phyloP scores from a whole-genome alignment of 2,797 vertebrate species.

The Coracias cyanogaster region DNA sequence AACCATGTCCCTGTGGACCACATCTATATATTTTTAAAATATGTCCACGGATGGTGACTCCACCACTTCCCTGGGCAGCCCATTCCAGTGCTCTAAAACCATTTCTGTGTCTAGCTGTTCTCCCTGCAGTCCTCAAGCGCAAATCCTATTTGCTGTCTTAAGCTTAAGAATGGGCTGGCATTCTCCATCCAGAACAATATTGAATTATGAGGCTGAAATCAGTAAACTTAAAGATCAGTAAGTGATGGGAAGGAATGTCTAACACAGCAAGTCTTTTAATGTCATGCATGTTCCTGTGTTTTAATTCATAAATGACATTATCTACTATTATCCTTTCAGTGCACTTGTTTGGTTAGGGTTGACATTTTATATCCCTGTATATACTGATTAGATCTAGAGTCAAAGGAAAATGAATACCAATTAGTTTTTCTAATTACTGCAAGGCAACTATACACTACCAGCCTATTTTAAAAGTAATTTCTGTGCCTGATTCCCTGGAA shows the following conservation, averaged over 20 bases:
- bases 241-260: neutral
- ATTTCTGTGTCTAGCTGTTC: neutral
- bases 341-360: conserved; percentile 18
- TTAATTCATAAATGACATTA: conserved; percentile 12
- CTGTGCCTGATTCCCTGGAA: neutral
- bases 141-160: neutral
- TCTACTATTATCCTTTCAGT: conserved; percentile 1
- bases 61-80: too few relatives aligned
- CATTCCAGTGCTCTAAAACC: too few relatives aligned
- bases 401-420: conserved; percentile 28
- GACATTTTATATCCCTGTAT: conserved; percentile 31
- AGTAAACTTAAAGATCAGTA: neutral
- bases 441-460: neutral
- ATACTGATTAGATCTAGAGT: conserved; percentile 34
- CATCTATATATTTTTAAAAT: too few relatives aligned
- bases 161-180: neutral
- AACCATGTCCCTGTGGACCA: too few relatives aligned
- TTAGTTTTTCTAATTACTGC: conserved; percentile 28
- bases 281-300: neutral
- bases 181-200: neutral
- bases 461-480: conserved; percentile 22
- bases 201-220: neutral
- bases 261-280: neutral
- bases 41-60: too few relatives aligned
- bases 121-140: neutral